These are phyloP conservation scores for Machimus rusticus DNA, from an alignment of 2,888 invertebrate genomes.

Conservation along the genomic window DNA sequence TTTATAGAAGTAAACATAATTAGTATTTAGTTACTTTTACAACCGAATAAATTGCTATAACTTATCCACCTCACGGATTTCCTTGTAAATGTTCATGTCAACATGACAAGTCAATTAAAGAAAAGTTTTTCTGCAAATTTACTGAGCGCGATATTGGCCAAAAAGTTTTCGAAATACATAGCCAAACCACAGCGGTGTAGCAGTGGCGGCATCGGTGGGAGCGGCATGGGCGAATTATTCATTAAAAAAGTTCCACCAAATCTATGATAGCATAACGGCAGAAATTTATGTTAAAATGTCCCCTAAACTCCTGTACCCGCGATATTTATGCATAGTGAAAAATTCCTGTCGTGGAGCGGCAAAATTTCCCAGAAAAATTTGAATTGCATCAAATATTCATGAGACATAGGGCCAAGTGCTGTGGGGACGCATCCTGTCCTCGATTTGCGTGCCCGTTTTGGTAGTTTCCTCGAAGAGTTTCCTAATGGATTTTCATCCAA, in stretches of 20 bases:
- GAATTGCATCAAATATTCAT: constrained; percentile 34
- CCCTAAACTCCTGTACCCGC: neutral
- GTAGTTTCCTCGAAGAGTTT: constrained; percentile 8
- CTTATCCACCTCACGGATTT: neutral
- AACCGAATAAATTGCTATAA: neutral
- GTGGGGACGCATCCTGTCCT: neutral
- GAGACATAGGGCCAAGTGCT: constrained; percentile 10
- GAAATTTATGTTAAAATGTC: constrained; percentile 10
- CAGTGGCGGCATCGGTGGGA: neutral
- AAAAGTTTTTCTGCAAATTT: neutral
- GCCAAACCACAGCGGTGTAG: neutral
- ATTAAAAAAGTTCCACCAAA: constrained; percentile 20
- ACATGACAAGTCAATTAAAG: neutral
- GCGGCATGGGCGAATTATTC: neutral
- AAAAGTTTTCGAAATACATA: neutral
- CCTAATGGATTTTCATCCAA: constrained; percentile 22
- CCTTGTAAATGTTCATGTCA: neutral
- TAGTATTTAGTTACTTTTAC: neutral
- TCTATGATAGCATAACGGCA: neutral
- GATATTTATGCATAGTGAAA: constrained; percentile 35
- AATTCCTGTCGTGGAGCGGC: neutral
- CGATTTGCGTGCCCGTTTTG: neutral
- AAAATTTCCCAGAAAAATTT: constrained; percentile 26
- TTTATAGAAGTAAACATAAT: neutral
- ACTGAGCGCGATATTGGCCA: neutral